phyloP scores from a whole-genome alignment of 2,888 invertebrate species.

The Tetramorium bicarinatum region DNA sequence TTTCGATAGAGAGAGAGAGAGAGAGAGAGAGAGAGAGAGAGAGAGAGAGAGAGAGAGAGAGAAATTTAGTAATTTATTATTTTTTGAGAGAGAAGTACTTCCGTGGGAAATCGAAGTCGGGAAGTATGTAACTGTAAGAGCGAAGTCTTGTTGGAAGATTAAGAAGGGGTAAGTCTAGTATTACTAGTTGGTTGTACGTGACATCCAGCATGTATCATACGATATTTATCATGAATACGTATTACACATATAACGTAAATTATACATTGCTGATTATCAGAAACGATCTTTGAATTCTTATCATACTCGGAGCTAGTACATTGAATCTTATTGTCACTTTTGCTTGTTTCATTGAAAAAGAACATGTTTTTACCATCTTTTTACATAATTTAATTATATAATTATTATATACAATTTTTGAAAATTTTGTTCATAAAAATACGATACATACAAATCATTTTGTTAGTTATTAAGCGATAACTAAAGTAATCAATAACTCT shows the following conservation, averaged over 20 bases:
- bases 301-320: neutral
- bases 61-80: constrained; percentile 10
- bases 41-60: too few species aligned
- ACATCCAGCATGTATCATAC: neutral
- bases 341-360: neutral
- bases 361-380: neutral
- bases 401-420: neutral
- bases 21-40: too few species aligned
- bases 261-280: neutral
- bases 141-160: constrained; percentile 19
- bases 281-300: constrained; percentile 6
- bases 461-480: neutral
- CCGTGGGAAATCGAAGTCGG: neutral
- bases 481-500: neutral
- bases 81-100: constrained; percentile 1
- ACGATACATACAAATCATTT: neutral
- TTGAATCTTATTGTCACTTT: neutral
- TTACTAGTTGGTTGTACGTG: neutral
- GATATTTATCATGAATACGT: neutral
- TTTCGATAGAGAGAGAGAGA: neutral
- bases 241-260: neutral
- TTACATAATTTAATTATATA: neutral
- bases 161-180: neutral
- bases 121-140: neutral
- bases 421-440: neutral